A percentile compares a stretch with the other conserved stretches of the same genome.
Evolutionary conservation across 1,140 invertebrate genomes (phyloP).

Genomic region (Leptoteleia sp.): DNA sequence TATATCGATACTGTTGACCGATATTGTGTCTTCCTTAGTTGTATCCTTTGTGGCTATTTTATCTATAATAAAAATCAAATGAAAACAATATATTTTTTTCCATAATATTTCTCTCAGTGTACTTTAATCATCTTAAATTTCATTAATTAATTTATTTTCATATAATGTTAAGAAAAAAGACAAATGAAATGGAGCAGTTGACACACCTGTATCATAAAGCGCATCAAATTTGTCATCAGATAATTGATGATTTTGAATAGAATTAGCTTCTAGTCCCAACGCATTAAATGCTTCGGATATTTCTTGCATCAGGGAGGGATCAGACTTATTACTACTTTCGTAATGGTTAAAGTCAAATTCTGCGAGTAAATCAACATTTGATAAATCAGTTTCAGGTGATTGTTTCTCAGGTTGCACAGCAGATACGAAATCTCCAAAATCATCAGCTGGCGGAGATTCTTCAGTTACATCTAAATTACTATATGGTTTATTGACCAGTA

Average conservation of each 20-base stretch:
- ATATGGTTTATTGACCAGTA: slow-evolving; percentile 38
- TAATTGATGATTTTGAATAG: slow-evolving; percentile 54
- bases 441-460: slow-evolving; percentile 73
- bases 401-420: slow-evolving; percentile 71
- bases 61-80: slow-evolving; percentile 71
- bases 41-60: slow-evolving; percentile 72
- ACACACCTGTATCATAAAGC: slow-evolving; percentile 69
- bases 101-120: too few species aligned
- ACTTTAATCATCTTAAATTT: too few species aligned
- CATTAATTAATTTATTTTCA: too few species aligned
- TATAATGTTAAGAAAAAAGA: too few species aligned
- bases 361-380: slow-evolving; percentile 75
- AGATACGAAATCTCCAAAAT: slow-evolving; percentile 84
- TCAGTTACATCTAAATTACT: slow-evolving; percentile 42
- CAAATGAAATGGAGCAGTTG: too few species aligned
- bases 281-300: slow-evolving; percentile 76
- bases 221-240: slow-evolving; percentile 70
- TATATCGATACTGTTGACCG: slow-evolving; percentile 78
- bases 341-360: slow-evolving; percentile 75
- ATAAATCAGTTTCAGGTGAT: slow-evolving; percentile 46
- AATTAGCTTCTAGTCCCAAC: slow-evolving; percentile 70
- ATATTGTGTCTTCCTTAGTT: slow-evolving; percentile 74
- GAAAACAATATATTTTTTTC: too few species aligned
- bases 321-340: slow-evolving; percentile 60
- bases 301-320: slow-evolving; percentile 71